Evolutionary conservation across 2,888 invertebrate genomes (phyloP).

Genomic region (Melanargia galathea): DNA sequence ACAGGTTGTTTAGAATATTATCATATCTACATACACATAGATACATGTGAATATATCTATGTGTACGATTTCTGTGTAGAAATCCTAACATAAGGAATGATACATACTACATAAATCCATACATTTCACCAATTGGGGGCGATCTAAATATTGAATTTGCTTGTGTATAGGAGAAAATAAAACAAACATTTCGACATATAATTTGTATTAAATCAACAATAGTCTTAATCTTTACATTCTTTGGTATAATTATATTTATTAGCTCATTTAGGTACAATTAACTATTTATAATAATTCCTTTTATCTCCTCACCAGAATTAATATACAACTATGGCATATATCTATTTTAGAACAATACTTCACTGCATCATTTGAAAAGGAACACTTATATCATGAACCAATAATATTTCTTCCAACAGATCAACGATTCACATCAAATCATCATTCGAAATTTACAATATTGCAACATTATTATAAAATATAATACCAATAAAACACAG

Average conservation of each 20-base stretch:
- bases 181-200: slow-evolving; percentile 69
- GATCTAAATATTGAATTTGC: no score
- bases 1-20: no score
- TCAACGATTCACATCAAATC: not conserved
- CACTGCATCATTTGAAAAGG: slow-evolving; percentile 19
- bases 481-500: not conserved
- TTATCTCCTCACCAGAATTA: slow-evolving; percentile 56
- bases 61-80: no score
- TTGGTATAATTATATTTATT: slow-evolving; percentile 67
- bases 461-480: not conserved
- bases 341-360: slow-evolving; percentile 44
- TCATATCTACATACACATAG: no score
- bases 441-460: slow-evolving; percentile 6
- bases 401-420: slow-evolving; percentile 7
- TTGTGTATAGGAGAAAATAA: slow-evolving; percentile 45
- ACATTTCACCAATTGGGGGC: no score
- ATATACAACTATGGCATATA: slow-evolving; percentile 64
- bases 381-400: not conserved
- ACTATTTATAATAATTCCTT: slow-evolving; percentile 66
- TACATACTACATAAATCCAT: no score
- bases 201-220: slow-evolving; percentile 83
- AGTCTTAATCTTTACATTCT: slow-evolving; percentile 79
- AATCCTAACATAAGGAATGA: no score
- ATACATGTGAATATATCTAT: no score
- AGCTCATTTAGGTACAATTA: slow-evolving; percentile 72